These are phyloP conservation scores for Montipora efflorescens DNA, from an alignment of 64 coral and sea anemone genomes.

Conservation along the genomic window DNA sequence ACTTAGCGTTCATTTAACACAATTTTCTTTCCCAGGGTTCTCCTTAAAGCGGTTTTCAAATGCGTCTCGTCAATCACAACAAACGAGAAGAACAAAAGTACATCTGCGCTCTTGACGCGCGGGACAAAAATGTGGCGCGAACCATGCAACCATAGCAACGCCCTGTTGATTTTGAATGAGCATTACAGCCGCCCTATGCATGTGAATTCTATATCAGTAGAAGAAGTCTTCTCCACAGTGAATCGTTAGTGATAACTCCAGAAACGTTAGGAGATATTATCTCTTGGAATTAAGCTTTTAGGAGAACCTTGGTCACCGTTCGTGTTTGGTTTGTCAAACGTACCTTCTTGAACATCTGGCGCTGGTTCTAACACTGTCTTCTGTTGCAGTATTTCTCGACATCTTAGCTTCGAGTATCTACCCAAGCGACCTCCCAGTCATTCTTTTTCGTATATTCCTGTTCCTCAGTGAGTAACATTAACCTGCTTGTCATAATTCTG, in stretches of 20 bases:
- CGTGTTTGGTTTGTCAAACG: not conserved
- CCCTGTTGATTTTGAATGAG: no score
- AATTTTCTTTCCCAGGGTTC: not conserved
- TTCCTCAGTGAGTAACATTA: conserved; percentile 44
- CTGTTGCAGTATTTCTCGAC: conserved; percentile 50
- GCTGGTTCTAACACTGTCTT: conserved; percentile 15
- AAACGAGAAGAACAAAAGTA: no score
- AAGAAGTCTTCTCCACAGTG: no score
- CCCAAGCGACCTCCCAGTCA: conserved; percentile 25
- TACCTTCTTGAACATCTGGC: not conserved
- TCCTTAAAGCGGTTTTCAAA: not conserved
- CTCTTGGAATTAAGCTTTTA: not conserved
- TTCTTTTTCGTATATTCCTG: conserved; percentile 53
- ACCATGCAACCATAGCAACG: no score
- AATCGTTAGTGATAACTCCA: no score
- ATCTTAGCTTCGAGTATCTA: conserved; percentile 76
- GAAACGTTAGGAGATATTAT: no score
- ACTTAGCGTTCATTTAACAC: not conserved
- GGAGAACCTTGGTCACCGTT: not conserved
- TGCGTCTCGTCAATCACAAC: not conserved
- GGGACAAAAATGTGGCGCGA: no score
- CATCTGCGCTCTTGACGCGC: no score
- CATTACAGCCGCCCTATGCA: no score
- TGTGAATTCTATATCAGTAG: no score
- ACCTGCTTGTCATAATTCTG: not conserved